phyloP scores from a whole-genome alignment of 2,888 invertebrate genomes.

The Drosophila birchii region DNA sequence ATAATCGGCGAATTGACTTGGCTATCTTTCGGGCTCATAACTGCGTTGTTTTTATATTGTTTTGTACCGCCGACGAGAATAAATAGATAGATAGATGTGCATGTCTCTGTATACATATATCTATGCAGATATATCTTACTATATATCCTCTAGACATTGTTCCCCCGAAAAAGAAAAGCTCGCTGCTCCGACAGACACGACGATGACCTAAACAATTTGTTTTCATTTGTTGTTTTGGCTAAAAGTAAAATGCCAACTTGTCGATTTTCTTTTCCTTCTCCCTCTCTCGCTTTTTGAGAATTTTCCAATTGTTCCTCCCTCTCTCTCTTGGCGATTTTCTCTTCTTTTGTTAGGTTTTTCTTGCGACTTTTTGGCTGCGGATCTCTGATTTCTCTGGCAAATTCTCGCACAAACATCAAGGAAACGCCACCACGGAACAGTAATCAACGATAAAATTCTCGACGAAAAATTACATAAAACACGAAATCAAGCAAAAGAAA shows the following conservation, averaged over 20 bases:
- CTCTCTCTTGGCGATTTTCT: slow-evolving; percentile 9
- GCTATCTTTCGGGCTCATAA: slow-evolving; percentile 22
- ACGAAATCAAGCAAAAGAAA: slow-evolving; percentile 22
- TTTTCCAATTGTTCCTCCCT: not conserved
- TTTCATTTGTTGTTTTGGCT: slow-evolving; percentile 49
- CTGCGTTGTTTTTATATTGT: slow-evolving; percentile 22
- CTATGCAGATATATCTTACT: slow-evolving; percentile 10
- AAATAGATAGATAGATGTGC: slow-evolving; percentile 1
- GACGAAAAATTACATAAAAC: slow-evolving; percentile 43
- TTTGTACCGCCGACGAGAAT: slow-evolving; percentile 9
- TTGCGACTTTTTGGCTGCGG: slow-evolving; percentile 20
- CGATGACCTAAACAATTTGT: slow-evolving; percentile 74
- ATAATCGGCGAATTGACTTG: slow-evolving; percentile 27
- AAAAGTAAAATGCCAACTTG: slow-evolving; percentile 76
- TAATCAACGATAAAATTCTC: slow-evolving; percentile 43
- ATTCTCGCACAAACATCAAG: slow-evolving; percentile 48
- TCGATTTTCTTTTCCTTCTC: slow-evolving; percentile 31
- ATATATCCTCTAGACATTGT: slow-evolving; percentile 8
- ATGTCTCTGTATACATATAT: slow-evolving; percentile 15
- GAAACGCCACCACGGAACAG: slow-evolving; percentile 42
- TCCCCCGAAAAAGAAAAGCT: slow-evolving; percentile 18
- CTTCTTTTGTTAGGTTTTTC: slow-evolving; percentile 9
- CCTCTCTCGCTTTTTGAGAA: not conserved
- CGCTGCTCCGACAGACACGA: slow-evolving; percentile 38
- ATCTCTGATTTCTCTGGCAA: slow-evolving; percentile 50